Conservation (phyloP, 1,140 invertebrate species). For the Hirudo medicinalis region DNA sequence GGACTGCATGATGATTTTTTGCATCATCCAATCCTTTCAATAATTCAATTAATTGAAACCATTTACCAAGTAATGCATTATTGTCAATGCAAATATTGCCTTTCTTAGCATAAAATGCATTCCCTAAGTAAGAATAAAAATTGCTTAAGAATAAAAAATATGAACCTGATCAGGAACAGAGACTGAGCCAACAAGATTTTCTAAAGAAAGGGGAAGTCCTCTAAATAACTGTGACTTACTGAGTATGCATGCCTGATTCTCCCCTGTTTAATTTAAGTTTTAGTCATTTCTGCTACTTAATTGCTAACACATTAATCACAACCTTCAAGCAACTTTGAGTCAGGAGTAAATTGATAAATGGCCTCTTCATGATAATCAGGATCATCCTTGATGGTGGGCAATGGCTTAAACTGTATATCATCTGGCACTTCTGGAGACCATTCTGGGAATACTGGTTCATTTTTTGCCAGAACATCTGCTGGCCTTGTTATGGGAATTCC, state of each 20-base stretch:
- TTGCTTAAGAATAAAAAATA: not conserved
- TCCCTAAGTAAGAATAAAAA: not conserved
- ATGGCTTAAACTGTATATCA: slow-evolving; percentile 13
- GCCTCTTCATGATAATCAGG: slow-evolving; percentile 15
- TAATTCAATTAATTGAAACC: too few species aligned
- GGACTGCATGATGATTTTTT: slow-evolving; percentile 49
- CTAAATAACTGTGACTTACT: slow-evolving; percentile 11
- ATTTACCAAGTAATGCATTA: too few species aligned
- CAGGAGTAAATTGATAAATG: slow-evolving; percentile 2
- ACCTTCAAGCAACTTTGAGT: slow-evolving; percentile 12
- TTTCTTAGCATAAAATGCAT: too few species aligned
- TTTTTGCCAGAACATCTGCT: not conserved
- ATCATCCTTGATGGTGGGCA: slow-evolving; percentile 14
- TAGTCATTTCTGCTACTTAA: not conserved
- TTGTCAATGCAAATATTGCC: too few species aligned
- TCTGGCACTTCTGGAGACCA: slow-evolving; percentile 13
- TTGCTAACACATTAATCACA: not conserved
- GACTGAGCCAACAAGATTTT: not conserved
- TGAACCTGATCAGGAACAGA: slow-evolving; percentile 13
- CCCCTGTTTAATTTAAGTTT: not conserved
- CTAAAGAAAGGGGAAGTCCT: not conserved
- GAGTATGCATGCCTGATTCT: slow-evolving; percentile 2
- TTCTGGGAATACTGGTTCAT: slow-evolving; percentile 7
- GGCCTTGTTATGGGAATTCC: not conserved
- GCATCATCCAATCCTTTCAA: slow-evolving; percentile 30